Conservation (phyloP, 2,888 invertebrate genomes). For the Parnassius orleans region DNA sequence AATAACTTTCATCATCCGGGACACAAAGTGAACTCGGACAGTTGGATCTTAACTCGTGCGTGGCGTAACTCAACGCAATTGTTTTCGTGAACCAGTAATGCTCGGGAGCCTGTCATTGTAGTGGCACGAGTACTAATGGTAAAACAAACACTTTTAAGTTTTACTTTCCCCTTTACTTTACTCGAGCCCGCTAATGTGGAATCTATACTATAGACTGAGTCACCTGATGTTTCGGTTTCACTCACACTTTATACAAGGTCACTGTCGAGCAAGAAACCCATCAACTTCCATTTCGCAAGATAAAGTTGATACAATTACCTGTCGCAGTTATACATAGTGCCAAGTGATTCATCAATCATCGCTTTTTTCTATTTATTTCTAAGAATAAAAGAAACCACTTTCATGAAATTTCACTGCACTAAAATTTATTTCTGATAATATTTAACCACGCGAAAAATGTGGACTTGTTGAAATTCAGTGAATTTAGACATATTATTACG, state of each 20-base stretch:
- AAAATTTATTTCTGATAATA: not conserved
- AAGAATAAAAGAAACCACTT: constrained; percentile 29
- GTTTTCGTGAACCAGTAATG: constrained; percentile 40
- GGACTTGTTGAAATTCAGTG: too few species aligned
- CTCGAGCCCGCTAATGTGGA: constrained; percentile 69
- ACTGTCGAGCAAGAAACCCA: constrained; percentile 24
- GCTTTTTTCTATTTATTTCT: constrained; percentile 25
- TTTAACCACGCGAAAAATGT: too few species aligned
- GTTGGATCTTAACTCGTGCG: constrained; percentile 45
- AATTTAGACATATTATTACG: too few species aligned
- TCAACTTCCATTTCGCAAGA: constrained; percentile 20
- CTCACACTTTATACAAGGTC: constrained; percentile 39
- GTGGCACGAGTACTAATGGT: constrained; percentile 59
- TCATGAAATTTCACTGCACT: constrained; percentile 18
- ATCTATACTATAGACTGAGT: constrained; percentile 67
- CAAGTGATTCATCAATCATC: constrained; percentile 42
- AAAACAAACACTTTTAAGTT: constrained; percentile 65
- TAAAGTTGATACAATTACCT: constrained; percentile 26
- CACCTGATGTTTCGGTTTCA: constrained; percentile 74
- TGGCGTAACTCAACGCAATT: constrained; percentile 37
- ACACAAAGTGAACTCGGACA: constrained; percentile 43
- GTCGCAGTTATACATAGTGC: constrained; percentile 12
- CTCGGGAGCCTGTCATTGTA: constrained; percentile 40
- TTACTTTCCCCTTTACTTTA: constrained; percentile 76
- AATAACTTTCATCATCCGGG: constrained; percentile 64